These are phyloP conservation scores for Phocoena sinus DNA, from an alignment of 2,113 vertebrate species.

Conservation along the genomic window DNA sequence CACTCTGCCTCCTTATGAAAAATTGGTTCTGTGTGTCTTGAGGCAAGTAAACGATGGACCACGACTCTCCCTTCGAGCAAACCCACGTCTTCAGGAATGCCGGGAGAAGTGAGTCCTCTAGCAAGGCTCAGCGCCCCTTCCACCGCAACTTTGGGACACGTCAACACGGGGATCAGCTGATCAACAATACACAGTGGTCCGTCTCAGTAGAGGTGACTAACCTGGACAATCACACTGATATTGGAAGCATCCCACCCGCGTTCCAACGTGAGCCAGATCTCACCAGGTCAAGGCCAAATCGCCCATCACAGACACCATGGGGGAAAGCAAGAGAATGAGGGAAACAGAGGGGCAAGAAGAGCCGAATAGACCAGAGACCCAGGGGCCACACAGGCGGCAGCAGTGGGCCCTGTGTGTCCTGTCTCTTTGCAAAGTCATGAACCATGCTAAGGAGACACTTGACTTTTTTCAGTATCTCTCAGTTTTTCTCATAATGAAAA, in stretches of 20 bases:
- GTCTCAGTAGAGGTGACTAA: not conserved
- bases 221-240: not conserved
- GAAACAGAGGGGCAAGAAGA: not conserved
- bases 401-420: fast-evolving
- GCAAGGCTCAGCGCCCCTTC: not conserved
- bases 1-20: constrained; percentile 48
- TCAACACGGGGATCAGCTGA: not conserved
- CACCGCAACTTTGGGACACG: not conserved
- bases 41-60: not conserved
- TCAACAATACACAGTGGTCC: too few relatives aligned
- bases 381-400: fast-evolving
- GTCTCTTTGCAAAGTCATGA: not conserved
- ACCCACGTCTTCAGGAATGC: not conserved
- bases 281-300: not conserved
- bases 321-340: not conserved
- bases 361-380: not conserved
- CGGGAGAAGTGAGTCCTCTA: not conserved
- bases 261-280: not conserved
- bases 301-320: not conserved
- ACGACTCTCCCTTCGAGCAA: not conserved
- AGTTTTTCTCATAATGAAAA: not conserved
- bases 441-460: not conserved
- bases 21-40: not conserved
- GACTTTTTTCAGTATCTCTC: not conserved
- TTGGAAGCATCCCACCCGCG: not conserved